Conservation (phyloP, 2,888 invertebrate genomes). For the Drosophila kokeensis region DNA sequence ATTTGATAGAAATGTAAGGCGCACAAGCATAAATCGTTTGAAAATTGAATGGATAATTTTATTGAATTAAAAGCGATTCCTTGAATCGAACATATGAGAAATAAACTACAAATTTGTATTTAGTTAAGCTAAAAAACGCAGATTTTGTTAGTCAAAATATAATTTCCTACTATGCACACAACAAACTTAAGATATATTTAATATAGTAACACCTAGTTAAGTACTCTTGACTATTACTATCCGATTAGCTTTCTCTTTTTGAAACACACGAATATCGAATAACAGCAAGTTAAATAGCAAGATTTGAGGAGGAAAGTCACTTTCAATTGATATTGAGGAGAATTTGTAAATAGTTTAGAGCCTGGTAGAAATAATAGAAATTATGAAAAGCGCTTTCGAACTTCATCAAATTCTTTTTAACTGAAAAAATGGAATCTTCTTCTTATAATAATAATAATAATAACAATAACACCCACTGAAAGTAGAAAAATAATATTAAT, state of each 20-base stretch:
- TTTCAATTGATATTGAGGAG: neutral
- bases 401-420: neutral
- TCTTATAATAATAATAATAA: neutral
- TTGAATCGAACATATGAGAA: no score
- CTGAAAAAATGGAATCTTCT: neutral
- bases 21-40: no score
- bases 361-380: neutral
- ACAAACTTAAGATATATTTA: no score
- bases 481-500: neutral
- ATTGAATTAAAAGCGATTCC: no score
- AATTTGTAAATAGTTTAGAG: neutral
- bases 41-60: no score
- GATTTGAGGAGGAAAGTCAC: no score
- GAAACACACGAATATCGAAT: neutral
- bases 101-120: no score
- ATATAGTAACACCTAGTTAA: neutral
- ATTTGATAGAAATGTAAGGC: no score
- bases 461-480: neutral
- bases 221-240: neutral
- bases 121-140: no score
- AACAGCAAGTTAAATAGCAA: neutral
- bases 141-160: no score
- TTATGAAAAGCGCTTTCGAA: neutral
- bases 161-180: no score
- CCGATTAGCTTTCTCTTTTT: neutral